Percentiles rank a stretch among this genome's conserved stretches.
Evolutionary conservation across 1,140 invertebrate species (phyloP).

Genomic region (Drosophila pectinifera): DNA sequence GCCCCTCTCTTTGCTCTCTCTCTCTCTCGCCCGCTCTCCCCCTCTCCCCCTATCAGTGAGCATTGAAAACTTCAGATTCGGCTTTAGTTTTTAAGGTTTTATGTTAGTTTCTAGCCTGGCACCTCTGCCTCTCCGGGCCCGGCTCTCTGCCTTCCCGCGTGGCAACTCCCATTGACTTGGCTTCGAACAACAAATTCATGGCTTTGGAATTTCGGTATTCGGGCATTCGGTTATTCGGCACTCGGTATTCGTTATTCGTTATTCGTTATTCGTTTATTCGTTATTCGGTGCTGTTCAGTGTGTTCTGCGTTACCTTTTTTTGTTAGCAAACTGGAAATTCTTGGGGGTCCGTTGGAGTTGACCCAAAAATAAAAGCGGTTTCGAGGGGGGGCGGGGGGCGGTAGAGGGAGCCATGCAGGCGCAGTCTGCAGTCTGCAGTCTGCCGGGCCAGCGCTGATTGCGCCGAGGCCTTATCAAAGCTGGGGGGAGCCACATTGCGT

Average conservation of each 20-base stretch:
- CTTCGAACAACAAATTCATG: conserved; percentile 63
- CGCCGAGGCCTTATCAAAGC: conserved; percentile 16
- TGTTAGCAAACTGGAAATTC: conserved; percentile 75
- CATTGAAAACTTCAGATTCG: conserved; percentile 40
- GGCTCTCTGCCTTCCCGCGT: conserved; percentile 9
- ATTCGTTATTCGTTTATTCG: conserved; percentile 10
- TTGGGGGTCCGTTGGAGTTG: conserved; percentile 54
- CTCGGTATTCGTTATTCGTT: conserved; percentile 9
- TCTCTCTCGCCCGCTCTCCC: neutral
- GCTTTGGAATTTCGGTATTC: conserved; percentile 56
- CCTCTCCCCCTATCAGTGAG: conserved; percentile 21
- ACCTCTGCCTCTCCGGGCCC: neutral
- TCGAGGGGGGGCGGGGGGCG: conserved; percentile 8
- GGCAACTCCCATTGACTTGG: conserved; percentile 64
- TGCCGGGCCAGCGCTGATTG: conserved; percentile 11
- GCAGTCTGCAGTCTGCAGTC: conserved; percentile 14
- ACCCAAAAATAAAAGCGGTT: conserved; percentile 71
- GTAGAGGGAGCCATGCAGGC: conserved; percentile 10
- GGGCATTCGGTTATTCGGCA: conserved; percentile 10
- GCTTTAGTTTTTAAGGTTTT: conserved; percentile 32
- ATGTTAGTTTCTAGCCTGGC: conserved; percentile 27
- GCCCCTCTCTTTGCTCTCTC: neutral
- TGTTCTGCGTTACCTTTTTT: conserved; percentile 16
- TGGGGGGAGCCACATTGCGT: conserved; percentile 3
- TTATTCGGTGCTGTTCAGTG: conserved; percentile 5